phyloP scores from a whole-genome alignment of 2,888 invertebrate genomes.

The Abrostola tripartita region DNA sequence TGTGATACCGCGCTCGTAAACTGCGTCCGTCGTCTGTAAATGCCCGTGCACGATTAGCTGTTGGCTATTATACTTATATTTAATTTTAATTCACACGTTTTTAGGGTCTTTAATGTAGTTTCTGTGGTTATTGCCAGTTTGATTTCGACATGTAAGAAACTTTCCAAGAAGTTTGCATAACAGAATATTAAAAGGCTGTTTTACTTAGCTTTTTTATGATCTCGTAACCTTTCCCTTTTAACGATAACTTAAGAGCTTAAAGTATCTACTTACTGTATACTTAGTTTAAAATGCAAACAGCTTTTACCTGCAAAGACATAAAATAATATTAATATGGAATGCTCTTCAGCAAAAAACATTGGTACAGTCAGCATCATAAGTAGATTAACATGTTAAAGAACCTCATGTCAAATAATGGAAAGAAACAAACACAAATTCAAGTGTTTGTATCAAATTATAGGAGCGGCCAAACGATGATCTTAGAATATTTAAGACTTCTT shows the following conservation, averaged over 20 bases:
- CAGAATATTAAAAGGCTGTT: not conserved
- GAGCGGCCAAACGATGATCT: no score
- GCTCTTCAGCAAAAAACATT: not conserved
- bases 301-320: slow-evolving; percentile 1
- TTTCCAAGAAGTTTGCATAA: slow-evolving; percentile 5
- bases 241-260: not conserved
- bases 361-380: not conserved
- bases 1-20: slow-evolving; percentile 46
- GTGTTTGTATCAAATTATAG: no score
- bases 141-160: not conserved
- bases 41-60: slow-evolving; percentile 8
- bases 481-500: no score
- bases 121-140: not conserved
- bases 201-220: not conserved
- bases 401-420: no score
- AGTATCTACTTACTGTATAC: not conserved
- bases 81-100: not conserved
- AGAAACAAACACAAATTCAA: no score
- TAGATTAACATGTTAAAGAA: no score
- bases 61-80: not conserved
- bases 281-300: not conserved
- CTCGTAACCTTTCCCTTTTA: not conserved
- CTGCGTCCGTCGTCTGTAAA: slow-evolving; percentile 18
- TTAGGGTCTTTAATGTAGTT: not conserved
- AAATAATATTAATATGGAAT: not conserved